Evolutionary conservation across 2,888 invertebrate species (phyloP).

Genomic region (Temnothorax rugatulus): DNA sequence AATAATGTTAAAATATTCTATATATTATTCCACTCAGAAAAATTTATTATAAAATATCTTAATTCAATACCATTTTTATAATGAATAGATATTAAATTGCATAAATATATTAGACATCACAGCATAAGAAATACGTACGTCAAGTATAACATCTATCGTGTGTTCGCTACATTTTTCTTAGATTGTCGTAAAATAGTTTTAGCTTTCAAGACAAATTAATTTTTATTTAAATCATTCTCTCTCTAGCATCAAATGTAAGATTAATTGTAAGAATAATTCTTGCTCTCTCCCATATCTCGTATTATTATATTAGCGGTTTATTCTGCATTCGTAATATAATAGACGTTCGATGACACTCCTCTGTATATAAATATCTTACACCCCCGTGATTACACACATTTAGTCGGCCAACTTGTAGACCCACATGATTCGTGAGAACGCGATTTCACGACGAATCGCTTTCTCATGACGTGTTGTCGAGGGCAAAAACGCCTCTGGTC

Average conservation of each 20-base stretch:
- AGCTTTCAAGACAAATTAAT: background rate
- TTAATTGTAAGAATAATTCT: background rate
- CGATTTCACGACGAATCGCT: conserved; percentile 43
- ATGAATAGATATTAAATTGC: background rate
- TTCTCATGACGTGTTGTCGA: conserved; percentile 54
- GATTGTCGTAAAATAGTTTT: background rate
- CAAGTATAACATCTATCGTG: background rate
- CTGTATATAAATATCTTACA: background rate
- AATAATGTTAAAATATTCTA: background rate
- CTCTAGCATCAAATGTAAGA: background rate
- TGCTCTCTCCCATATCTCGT: background rate
- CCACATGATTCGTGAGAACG: conserved; percentile 82
- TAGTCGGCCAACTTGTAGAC: conserved; percentile 60
- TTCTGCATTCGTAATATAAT: background rate
- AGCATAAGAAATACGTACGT: background rate
- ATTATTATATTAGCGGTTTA: background rate
- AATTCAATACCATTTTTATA: background rate
- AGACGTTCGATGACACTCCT: background rate
- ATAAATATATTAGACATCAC: background rate
- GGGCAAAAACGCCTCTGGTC: conserved; percentile 67
- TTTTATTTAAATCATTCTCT: background rate
- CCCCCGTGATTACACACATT: conserved; percentile 55
- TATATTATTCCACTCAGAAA: background rate
- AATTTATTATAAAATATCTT: background rate
- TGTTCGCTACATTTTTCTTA: background rate